Evolutionary conservation across 2,888 invertebrate species (phyloP).

Genomic region (Cabera pusaria): DNA sequence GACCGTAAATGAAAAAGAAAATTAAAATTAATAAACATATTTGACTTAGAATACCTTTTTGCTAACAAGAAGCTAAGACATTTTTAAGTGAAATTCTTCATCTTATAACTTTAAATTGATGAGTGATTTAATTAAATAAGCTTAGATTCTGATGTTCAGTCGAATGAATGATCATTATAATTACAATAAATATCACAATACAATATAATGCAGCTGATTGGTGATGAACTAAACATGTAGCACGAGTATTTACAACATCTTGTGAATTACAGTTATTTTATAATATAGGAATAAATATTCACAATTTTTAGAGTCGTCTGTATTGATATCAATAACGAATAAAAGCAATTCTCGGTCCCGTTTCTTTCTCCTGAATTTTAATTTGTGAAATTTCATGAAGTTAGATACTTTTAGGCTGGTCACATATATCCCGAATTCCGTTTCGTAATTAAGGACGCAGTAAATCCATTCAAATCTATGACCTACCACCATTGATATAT

Average conservation of each 20-base stretch:
- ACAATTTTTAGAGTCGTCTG: too few relatives aligned
- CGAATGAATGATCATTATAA: slow-evolving; percentile 12
- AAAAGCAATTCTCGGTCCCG: too few relatives aligned
- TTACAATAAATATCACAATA: slow-evolving; percentile 25
- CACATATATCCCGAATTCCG: too few relatives aligned
- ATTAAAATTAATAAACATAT: slow-evolving; percentile 18
- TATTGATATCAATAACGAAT: too few relatives aligned
- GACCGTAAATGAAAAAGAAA: slow-evolving; percentile 34
- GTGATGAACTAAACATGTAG: too few relatives aligned
- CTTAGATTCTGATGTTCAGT: slow-evolving; percentile 28
- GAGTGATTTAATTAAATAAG: slow-evolving; percentile 25
- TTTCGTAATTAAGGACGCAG: too few relatives aligned
- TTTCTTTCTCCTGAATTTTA: too few relatives aligned
- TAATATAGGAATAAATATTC: slow-evolving; percentile 4
- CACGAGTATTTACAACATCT: slow-evolving; percentile 8
- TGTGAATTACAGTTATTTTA: slow-evolving; percentile 3
- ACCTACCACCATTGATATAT: too few relatives aligned
- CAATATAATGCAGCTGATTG: background rate
- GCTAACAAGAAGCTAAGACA: slow-evolving; percentile 16
- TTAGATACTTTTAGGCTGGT: too few relatives aligned
- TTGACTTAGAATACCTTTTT: slow-evolving; percentile 49
- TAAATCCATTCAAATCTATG: too few relatives aligned
- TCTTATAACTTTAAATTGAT: slow-evolving; percentile 23
- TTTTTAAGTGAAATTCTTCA: slow-evolving; percentile 9
- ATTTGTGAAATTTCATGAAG: too few relatives aligned